phyloP scores from a whole-genome alignment of 2,113 vertebrate genomes.

The Ranitomeya imitator region DNA sequence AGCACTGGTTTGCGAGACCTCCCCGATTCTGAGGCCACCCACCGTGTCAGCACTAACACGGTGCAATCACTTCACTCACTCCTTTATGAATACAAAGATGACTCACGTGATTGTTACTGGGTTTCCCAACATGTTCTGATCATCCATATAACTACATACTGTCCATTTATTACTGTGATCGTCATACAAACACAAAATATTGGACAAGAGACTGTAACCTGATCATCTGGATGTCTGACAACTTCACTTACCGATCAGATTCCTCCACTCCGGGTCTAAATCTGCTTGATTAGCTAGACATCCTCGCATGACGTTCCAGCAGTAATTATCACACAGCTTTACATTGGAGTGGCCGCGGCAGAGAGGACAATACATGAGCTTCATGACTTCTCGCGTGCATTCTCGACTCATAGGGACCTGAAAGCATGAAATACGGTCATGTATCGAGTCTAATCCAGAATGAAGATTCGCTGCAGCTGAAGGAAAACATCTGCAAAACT shows the following conservation, averaged over 20 bases:
- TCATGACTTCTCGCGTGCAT: conserved; percentile 89
- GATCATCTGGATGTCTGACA: background rate
- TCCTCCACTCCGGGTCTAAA: conserved; percentile 92
- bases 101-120: background rate
- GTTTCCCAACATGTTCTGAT: background rate
- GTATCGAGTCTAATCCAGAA: background rate
- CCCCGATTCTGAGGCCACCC: background rate
- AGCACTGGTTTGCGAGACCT: background rate
- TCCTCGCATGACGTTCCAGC: conserved; percentile 93
- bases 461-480: too few relatives aligned
- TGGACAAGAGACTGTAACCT: background rate
- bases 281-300: conserved; percentile 98
- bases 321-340: conserved; percentile 89
- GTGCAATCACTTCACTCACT: background rate
- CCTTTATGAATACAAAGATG: background rate
- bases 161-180: background rate
- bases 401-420: conserved; percentile 88
- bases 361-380: conserved; percentile 89
- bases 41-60: background rate
- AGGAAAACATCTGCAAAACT: too few relatives aligned
- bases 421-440: background rate
- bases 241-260: conserved; percentile 83
- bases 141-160: background rate
- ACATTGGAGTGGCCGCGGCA: conserved; percentile 85
- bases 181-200: background rate